These are phyloP conservation scores for Ictidomys tridecemlineatus DNA, from an alignment of 2,113 vertebrate genomes.

Conservation along the genomic window DNA sequence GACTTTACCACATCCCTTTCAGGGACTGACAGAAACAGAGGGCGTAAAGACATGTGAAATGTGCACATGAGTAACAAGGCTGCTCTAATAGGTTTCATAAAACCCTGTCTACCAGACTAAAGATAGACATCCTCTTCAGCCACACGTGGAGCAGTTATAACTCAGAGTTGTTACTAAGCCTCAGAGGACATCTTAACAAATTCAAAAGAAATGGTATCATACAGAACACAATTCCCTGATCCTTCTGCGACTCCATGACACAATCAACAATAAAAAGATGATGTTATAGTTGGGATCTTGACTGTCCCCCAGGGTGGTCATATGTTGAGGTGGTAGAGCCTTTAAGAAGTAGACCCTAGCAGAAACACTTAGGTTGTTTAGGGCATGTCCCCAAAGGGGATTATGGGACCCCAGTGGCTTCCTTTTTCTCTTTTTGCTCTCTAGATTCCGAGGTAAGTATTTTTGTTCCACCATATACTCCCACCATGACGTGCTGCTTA, in stretches of 20 bases:
- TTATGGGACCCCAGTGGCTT: not conserved
- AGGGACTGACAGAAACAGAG: not conserved
- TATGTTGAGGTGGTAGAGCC: not conserved
- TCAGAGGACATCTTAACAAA: not conserved
- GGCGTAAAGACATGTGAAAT: not conserved
- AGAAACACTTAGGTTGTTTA: no score
- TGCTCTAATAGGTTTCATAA: not conserved
- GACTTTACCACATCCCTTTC: not conserved
- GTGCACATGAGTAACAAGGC: not conserved
- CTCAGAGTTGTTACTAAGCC: not conserved
- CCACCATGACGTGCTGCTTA: not conserved
- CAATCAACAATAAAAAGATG: not conserved
- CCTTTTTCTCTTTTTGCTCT: not conserved
- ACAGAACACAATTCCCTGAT: not conserved
- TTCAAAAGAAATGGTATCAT: not conserved
- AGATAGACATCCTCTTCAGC: not conserved
- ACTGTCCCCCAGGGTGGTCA: not conserved
- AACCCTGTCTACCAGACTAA: not conserved
- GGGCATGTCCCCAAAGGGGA: not conserved
- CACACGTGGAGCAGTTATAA: not conserved
- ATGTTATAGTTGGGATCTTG: not conserved
- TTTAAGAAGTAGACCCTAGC: not conserved
- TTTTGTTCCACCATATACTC: not conserved
- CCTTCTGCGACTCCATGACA: not conserved
- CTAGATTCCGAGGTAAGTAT: not conserved